Evolutionary conservation across 2,113 vertebrate genomes (phyloP).

Genomic region (Balaeniceps rex): DNA sequence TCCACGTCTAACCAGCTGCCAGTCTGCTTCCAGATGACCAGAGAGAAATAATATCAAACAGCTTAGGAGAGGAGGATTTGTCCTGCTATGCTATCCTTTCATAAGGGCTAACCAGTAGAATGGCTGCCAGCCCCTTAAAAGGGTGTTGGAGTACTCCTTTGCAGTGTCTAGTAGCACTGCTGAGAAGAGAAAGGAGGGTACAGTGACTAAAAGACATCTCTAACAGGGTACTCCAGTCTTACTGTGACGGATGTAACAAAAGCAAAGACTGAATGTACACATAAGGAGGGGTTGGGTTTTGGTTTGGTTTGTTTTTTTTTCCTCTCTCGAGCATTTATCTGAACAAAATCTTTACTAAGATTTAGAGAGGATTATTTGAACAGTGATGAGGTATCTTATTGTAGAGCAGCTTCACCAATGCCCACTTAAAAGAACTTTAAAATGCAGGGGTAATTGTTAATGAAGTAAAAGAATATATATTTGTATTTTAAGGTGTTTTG

Average conservation of each 20-base stretch:
- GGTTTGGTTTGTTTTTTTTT: not conserved
- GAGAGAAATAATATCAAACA: not conserved
- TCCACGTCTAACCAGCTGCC: not conserved
- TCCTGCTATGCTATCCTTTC: not conserved
- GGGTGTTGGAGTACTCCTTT: not conserved
- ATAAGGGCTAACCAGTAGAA: not conserved
- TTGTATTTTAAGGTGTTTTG: not conserved
- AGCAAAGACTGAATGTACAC: not conserved
- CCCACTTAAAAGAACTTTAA: not conserved
- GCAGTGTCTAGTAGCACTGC: not conserved
- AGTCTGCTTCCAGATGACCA: not conserved
- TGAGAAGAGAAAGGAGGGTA: not conserved
- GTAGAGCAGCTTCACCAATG: not conserved
- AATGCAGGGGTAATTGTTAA: accelerated
- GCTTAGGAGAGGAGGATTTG: not conserved
- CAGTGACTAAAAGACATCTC: not conserved
- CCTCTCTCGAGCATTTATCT: not conserved
- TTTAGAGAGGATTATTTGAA: not conserved
- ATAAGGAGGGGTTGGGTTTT: not conserved
- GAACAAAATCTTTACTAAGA: not conserved
- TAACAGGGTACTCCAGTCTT: not conserved
- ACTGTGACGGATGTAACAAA: not conserved
- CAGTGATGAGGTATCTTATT: not conserved
- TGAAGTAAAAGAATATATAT: not conserved
- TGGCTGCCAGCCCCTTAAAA: not conserved